Evolutionary conservation across 2,888 invertebrate species (phyloP).

Genomic region (Platycnemis pennipes): DNA sequence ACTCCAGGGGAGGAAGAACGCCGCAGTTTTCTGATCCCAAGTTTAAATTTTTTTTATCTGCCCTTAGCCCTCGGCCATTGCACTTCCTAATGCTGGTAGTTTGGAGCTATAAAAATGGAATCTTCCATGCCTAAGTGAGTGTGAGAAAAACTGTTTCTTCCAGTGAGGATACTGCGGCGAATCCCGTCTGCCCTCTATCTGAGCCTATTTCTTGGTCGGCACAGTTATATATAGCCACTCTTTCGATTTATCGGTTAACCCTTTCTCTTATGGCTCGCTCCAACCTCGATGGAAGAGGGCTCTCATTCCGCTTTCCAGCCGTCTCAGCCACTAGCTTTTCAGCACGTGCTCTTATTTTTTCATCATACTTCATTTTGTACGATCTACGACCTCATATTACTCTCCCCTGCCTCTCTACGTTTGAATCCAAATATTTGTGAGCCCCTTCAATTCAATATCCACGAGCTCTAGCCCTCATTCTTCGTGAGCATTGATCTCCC

Average conservation of each 20-base stretch:
- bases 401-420: too few species aligned
- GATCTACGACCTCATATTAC: too few species aligned
- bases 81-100: not conserved
- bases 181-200: not conserved
- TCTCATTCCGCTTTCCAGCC: not conserved
- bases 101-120: constrained; percentile 16
- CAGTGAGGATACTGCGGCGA: not conserved
- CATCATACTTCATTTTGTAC: too few species aligned
- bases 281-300: not conserved
- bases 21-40: not conserved
- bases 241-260: constrained; percentile 20
- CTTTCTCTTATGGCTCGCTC: not conserved
- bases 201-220: not conserved
- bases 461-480: too few species aligned
- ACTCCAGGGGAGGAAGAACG: not conserved
- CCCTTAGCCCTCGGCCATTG: not conserved
- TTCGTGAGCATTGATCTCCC: too few species aligned
- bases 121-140: not conserved
- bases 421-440: too few species aligned
- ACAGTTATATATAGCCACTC: not conserved
- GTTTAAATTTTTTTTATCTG: not conserved
- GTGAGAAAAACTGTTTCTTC: not conserved
- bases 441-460: too few species aligned
- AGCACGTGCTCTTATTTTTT: not conserved
- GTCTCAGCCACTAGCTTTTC: not conserved